Evolutionary conservation across 2,888 invertebrate genomes (phyloP).

Genomic region (Maniola hyperantus): DNA sequence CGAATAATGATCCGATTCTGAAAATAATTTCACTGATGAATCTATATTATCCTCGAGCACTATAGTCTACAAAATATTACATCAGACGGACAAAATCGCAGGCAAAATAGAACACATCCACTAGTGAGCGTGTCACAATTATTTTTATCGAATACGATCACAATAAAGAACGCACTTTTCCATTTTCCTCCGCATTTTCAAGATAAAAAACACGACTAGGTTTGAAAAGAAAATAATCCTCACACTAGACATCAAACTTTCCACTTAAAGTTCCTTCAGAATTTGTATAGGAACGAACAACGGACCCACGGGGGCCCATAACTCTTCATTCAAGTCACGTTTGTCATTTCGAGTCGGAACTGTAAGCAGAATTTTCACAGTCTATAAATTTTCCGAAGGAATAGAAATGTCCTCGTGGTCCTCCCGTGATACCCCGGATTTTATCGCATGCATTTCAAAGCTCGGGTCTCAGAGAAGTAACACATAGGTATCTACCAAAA

Average conservation of each 20-base stretch:
- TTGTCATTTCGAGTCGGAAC: slow-evolving; percentile 68
- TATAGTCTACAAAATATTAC: too few relatives aligned
- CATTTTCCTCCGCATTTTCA: not conserved
- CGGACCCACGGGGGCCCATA: slow-evolving; percentile 30
- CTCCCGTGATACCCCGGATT: slow-evolving; percentile 1
- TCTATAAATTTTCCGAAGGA: slow-evolving; percentile 69
- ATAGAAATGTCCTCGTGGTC: slow-evolving; percentile 17
- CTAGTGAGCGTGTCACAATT: too few relatives aligned
- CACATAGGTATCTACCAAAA: not conserved
- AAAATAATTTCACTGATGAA: too few relatives aligned
- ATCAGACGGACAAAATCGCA: too few relatives aligned
- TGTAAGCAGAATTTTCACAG: slow-evolving; percentile 69
- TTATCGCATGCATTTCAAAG: slow-evolving; percentile 15
- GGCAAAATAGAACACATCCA: too few relatives aligned
- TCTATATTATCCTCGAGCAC: too few relatives aligned
- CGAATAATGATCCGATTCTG: too few relatives aligned
- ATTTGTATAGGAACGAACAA: slow-evolving; percentile 27
- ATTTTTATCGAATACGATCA: not conserved
- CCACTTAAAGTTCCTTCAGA: slow-evolving; percentile 30
- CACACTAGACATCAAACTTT: slow-evolving; percentile 29
- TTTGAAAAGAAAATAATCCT: slow-evolving; percentile 13
- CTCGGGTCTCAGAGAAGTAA: not conserved
- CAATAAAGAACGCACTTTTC: not conserved
- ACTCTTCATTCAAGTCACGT: slow-evolving; percentile 61
- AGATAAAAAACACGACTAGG: not conserved